Conservation (phyloP, 2,797 vertebrate species). For the Valencia hispanica region DNA sequence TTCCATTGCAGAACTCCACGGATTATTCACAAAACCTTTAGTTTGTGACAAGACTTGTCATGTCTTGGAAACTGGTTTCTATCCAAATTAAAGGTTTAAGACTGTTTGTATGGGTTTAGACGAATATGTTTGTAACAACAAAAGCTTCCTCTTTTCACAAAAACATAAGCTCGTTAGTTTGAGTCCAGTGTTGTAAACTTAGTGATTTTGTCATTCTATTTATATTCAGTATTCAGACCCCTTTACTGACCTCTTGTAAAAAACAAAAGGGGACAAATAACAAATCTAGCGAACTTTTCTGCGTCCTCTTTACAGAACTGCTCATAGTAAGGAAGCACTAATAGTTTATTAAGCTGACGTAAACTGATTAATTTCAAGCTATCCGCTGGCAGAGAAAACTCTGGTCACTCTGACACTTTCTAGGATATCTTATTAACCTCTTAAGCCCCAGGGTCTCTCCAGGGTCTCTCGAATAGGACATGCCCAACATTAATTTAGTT, state of each 20-base stretch:
- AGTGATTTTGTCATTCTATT: not conserved
- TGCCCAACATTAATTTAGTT: too few species aligned
- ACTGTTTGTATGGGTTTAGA: not conserved
- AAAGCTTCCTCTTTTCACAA: not conserved
- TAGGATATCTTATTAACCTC: not conserved
- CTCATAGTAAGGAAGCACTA: not conserved
- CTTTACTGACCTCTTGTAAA: not conserved
- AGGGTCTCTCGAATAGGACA: too few species aligned
- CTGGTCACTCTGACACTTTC: not conserved
- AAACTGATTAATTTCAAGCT: not conserved
- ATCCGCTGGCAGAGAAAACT: not conserved
- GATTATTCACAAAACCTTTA: not conserved
- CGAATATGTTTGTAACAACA: not conserved
- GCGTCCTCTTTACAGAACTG: not conserved
- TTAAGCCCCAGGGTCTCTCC: too few species aligned
- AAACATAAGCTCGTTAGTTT: not conserved
- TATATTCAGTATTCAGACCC: not conserved
- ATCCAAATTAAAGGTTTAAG: not conserved
- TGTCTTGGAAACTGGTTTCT: not conserved
- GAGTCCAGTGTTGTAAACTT: not conserved
- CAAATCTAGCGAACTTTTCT: not conserved
- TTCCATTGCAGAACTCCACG: not conserved
- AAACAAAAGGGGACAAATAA: not conserved
- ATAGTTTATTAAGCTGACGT: not conserved
- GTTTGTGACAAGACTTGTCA: not conserved